These are phyloP conservation scores for Chrysotoxum bicinctum DNA, from an alignment of 2,888 invertebrate genomes.

Conservation along the genomic window DNA sequence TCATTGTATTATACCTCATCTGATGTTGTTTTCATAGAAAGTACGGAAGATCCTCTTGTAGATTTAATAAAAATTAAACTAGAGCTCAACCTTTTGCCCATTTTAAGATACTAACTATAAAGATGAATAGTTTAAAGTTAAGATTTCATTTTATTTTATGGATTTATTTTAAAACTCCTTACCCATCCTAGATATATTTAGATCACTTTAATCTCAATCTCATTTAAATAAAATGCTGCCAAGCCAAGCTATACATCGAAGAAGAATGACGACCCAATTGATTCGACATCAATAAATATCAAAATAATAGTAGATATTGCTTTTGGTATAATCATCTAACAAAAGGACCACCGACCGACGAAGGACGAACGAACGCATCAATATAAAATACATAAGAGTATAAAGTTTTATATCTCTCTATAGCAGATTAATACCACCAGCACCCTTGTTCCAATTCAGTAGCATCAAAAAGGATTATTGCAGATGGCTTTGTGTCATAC, in stretches of 20 bases:
- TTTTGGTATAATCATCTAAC: neutral
- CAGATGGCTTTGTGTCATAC: slow-evolving; percentile 54
- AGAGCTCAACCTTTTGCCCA: neutral
- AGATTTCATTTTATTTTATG: neutral
- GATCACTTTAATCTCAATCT: slow-evolving; percentile 25
- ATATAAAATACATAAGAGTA: neutral
- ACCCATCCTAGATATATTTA: neutral
- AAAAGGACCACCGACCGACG: slow-evolving; percentile 14
- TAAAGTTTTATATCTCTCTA: slow-evolving; percentile 3
- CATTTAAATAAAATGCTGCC: slow-evolving; percentile 58
- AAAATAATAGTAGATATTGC: slow-evolving; percentile 57
- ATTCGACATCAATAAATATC: slow-evolving; percentile 69
- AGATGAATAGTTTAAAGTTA: neutral
- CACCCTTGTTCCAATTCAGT: slow-evolving; percentile 17
- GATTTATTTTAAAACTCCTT: neutral
- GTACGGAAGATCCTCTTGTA: neutral
- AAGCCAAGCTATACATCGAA: slow-evolving; percentile 16
- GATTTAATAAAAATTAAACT: neutral
- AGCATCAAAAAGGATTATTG: slow-evolving; percentile 55
- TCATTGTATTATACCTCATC: neutral
- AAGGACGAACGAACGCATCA: neutral
- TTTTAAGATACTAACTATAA: neutral
- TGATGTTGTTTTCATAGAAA: neutral
- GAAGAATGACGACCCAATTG: slow-evolving; percentile 61
- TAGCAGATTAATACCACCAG: neutral